Base-by-base conservation (phyloP, 2,113 vertebrate species). In the Orcinus orca region DNA sequence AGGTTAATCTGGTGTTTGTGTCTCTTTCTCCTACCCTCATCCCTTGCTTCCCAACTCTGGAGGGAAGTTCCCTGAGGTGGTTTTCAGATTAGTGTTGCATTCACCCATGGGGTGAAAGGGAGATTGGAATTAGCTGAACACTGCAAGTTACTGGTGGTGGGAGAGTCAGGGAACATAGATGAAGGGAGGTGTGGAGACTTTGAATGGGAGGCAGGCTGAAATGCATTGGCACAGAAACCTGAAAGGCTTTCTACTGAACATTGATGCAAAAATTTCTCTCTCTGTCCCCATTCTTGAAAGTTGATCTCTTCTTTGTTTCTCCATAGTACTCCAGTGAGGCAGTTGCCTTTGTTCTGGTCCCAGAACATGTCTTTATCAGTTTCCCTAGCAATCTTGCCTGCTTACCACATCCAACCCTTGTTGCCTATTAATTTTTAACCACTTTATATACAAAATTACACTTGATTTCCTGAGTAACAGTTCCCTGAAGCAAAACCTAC, bases 371-470 rank as follows among this genome's bases (percentile, higher is more conserved):
- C 58, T 92, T 91, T 38, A 67, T 89, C 38, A 23, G 6, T 60
- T 96, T 95, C 6, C 47, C 71, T 82, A 86, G 65, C 18, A 20
- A 89, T 80, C 41, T 29, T 91, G 44, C 38, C 38, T 94, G 9
- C 31, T 87, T 84, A 68, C 58, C 44, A 70, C 29, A 71, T 83
- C 53, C 55, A 83, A 70, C 13, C 3, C 41, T 96, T 74, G 15
- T 47, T 96, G 13, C 9, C 36, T 68, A 29, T 83, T 90, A 91
- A 33, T 92, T 97, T 94, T 95, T 92, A 87, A 82, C 53, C 29
- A n/a, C 18, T 93, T 95, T 89, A 62, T 67, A 47, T 68, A 3
- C 26, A 86, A 92, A 74, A 93, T 83, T 90, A 53, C n/a, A 25
- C 12, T 77, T 89, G 36, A 90, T 86, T 85, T 94, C 53, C 63